These are phyloP conservation scores for Dinoponera quadriceps DNA, from an alignment of 1,140 invertebrate genomes.

Conservation along the genomic window DNA sequence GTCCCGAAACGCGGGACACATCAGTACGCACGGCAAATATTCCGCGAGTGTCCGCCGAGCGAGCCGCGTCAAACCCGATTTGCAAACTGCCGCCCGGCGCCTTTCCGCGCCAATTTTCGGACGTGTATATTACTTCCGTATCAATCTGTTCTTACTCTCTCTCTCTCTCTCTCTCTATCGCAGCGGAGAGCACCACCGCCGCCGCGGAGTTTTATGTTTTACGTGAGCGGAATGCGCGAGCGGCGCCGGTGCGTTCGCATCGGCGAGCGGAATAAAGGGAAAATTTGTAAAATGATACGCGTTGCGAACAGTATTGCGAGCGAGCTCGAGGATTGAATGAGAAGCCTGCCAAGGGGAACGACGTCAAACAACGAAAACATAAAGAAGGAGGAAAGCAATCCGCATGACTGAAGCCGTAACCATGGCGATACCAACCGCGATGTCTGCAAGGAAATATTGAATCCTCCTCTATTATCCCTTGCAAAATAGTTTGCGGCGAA, in stretches of 20 bases:
- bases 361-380: slow-evolving; percentile 63
- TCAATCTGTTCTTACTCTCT: slow-evolving; percentile 57
- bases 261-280: slow-evolving; percentile 30
- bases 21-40: slow-evolving; percentile 14
- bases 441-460: slow-evolving; percentile 66
- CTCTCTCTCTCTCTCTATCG: background rate
- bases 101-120: slow-evolving; percentile 33
- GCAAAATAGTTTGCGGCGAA: slow-evolving; percentile 63
- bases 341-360: slow-evolving; percentile 61
- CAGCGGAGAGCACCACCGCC: background rate
- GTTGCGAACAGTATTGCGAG: slow-evolving; percentile 56
- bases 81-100: slow-evolving; percentile 8
- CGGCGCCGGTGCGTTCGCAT: slow-evolving; percentile 1
- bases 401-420: slow-evolving; percentile 71
- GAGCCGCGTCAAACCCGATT: slow-evolving; percentile 23
- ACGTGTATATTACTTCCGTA: slow-evolving; percentile 50
- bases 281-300: slow-evolving; percentile 65
- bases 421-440: slow-evolving; percentile 61
- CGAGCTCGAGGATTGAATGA: slow-evolving; percentile 60
- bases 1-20: background rate
- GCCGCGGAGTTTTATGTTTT: slow-evolving; percentile 49
- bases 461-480: slow-evolving; percentile 57
- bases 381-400: slow-evolving; percentile 66
- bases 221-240: slow-evolving; percentile 29
- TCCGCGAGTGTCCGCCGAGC: slow-evolving; percentile 1